Conservation (phyloP, 2,888 invertebrate genomes). For the Rhagium mordax region DNA sequence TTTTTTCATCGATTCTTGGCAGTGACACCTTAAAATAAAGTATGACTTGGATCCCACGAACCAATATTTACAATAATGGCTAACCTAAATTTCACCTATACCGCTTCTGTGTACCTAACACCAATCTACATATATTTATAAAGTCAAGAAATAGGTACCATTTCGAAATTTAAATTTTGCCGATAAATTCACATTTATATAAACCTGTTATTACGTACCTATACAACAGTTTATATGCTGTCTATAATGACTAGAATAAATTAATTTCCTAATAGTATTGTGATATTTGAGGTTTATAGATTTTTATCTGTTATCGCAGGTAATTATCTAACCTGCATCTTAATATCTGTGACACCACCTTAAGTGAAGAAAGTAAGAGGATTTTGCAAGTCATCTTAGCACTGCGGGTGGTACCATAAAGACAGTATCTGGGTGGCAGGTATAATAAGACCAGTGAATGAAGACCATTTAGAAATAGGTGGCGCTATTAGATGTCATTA, state of each 20-base stretch:
- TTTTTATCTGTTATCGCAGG: not conserved
- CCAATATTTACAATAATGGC: too few relatives aligned
- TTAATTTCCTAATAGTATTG: not conserved
- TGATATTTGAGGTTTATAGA: not conserved
- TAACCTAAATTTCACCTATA: too few relatives aligned
- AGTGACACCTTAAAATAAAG: too few relatives aligned
- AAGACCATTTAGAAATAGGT: constrained; percentile 53
- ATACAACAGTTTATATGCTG: too few relatives aligned
- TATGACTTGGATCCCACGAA: too few relatives aligned
- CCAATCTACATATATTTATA: too few relatives aligned
- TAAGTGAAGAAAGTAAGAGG: constrained; percentile 3
- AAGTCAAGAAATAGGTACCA: too few relatives aligned
- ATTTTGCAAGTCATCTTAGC: constrained; percentile 18
- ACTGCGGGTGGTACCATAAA: constrained; percentile 22
- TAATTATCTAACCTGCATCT: not conserved
- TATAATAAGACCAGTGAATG: constrained; percentile 45
- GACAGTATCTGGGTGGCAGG: constrained; percentile 29
- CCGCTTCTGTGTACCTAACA: too few relatives aligned
- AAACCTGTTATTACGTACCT: too few relatives aligned
- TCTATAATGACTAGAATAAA: not conserved
- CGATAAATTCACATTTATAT: too few relatives aligned
- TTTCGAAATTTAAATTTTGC: too few relatives aligned
- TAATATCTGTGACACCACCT: constrained; percentile 22
- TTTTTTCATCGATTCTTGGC: too few relatives aligned
- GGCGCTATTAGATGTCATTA: constrained; percentile 59